These are phyloP conservation scores for Habropoda laboriosa DNA, from an alignment of 1,140 invertebrate genomes.

Conservation along the genomic window DNA sequence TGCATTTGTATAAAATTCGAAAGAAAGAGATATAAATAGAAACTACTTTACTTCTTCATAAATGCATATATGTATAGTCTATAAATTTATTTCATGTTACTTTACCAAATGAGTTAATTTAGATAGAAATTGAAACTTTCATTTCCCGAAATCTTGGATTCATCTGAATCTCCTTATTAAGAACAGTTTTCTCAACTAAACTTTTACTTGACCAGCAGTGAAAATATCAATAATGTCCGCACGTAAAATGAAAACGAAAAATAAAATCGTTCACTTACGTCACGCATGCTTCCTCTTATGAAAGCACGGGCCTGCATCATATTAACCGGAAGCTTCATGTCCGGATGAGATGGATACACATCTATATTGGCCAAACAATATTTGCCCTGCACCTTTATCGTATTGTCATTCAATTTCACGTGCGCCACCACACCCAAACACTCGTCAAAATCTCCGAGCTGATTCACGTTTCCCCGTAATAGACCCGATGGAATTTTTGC, in stretches of 20 bases:
- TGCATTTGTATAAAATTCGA: too few species aligned
- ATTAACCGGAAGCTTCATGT: slow-evolving; percentile 83
- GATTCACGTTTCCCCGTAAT: slow-evolving; percentile 86
- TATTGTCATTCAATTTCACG: slow-evolving; percentile 81
- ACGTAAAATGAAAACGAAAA: neutral
- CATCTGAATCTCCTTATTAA: too few species aligned
- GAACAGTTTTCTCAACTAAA: neutral
- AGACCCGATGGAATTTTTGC: slow-evolving; percentile 87
- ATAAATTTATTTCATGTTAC: too few species aligned
- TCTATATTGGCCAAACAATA: slow-evolving; percentile 87
- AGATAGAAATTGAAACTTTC: too few species aligned
- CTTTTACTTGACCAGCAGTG: too few species aligned
- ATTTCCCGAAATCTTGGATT: too few species aligned
- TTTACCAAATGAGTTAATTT: too few species aligned
- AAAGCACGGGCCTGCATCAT: slow-evolving; percentile 84
- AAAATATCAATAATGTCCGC: neutral
- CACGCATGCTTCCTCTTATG: slow-evolving; percentile 84
- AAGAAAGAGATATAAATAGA: too few species aligned
- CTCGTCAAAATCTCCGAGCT: slow-evolving; percentile 87
- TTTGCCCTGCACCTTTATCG: slow-evolving; percentile 85
- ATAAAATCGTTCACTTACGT: slow-evolving; percentile 81
- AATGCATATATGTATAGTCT: too few species aligned
- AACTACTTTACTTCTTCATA: too few species aligned
- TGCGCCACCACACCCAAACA: slow-evolving; percentile 84
- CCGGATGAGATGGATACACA: slow-evolving; percentile 81